Conservation (phyloP, 2,797 vertebrate species). For the Otolemur crassicaudatus region DNA sequence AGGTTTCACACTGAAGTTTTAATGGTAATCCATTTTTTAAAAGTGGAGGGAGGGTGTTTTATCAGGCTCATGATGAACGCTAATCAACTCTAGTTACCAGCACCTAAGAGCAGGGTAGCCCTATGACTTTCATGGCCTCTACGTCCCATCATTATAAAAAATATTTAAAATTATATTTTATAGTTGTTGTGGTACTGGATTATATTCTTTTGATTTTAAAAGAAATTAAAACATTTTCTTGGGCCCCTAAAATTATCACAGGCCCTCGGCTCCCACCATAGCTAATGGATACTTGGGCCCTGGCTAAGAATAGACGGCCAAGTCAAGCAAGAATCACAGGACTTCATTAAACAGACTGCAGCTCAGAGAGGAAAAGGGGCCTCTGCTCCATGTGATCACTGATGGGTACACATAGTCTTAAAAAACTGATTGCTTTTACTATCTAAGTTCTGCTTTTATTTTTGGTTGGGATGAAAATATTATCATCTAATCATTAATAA, state of each 20-base stretch:
- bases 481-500: neutral
- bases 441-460: neutral
- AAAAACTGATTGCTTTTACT: neutral
- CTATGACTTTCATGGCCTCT: neutral
- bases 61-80: neutral
- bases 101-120: neutral
- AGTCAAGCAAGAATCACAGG: neutral
- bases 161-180: neutral
- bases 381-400: neutral
- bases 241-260: neutral
- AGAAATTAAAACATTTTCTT: neutral
- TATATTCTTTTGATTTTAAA: slow-evolving; percentile 15
- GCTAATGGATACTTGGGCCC: too few relatives aligned
- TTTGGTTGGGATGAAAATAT: neutral
- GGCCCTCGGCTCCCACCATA: neutral
- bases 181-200: neutral
- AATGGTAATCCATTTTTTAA: neutral
- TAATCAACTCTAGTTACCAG: neutral
- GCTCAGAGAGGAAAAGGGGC: neutral
- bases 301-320: neutral
- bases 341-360: neutral
- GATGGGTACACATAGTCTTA: neutral
- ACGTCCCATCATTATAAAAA: neutral
- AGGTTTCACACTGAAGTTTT: neutral
- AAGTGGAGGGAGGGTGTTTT: neutral